Base-by-base conservation (phyloP, 2,797 vertebrate genomes). In the Muraenolepis orangiensis region DNA sequence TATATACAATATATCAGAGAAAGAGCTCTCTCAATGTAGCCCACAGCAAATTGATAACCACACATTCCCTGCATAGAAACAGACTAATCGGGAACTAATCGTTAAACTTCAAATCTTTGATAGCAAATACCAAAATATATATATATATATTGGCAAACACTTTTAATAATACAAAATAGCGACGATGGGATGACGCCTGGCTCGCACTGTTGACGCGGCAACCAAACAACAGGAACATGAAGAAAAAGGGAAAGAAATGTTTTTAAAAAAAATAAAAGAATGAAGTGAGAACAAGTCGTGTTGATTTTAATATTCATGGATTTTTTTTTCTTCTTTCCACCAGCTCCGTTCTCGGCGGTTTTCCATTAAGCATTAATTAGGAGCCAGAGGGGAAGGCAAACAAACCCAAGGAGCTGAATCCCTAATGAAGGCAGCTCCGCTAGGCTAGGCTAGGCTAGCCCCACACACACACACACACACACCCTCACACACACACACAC, bases 361-460 rank as follows among this genome's bases (percentile, higher is more conserved):
- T 99, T n/a, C 94, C 93, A 98, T 99, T 96, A 98, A 97, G 96
- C 96, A 98, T 98, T 99, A 99, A 99, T 98, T 98, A 98, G 96
- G 96, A 97, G 97, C 98, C 96, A 96, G 96, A 97, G 97, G 97
- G 96, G 94, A 96, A 96, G 95, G 94, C 95, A 96, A 98, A 98
- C 96, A 97, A 96, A 98, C 98, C 96, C 96, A 97, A 96, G 95
- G 94, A 97, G 94, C 91, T 95, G 97, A 98, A 98, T 98, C 95
- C 94, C 95, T 97, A 98, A 98, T 97, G 96, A 97, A 95, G 95
- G 95, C 94, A 94, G 93, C 94, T 93, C 29, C 11, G 64, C 29
- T 28, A 66, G 68, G 68, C 20, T 32, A n/a, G 14, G 64, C n/a
- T 23, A 28, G 61, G 51, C 20, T 61, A 61, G 20, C 20, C 6